Conservation (phyloP, 2,113 vertebrate species). For the Rutilus rutilus region DNA sequence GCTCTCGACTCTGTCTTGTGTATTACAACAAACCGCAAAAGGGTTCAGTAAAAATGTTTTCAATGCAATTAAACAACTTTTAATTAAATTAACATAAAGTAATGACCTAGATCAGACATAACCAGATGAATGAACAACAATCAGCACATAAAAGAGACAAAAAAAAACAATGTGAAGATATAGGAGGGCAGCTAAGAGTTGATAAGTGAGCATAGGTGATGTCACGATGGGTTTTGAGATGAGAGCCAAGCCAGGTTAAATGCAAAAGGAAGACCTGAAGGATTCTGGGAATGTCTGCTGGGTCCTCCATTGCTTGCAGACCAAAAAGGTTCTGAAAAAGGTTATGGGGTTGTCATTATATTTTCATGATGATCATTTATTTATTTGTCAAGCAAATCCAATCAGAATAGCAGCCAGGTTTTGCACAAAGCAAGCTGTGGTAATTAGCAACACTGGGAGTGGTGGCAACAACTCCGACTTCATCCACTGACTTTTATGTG, state of each 20-base stretch:
- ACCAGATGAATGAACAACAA: background rate
- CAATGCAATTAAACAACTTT: background rate
- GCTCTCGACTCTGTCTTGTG: background rate
- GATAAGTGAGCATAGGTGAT: conserved; percentile 22
- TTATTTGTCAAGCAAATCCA: conserved; percentile 80
- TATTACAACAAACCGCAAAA: background rate
- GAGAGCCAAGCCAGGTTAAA: conserved; percentile 42
- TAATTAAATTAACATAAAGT: background rate
- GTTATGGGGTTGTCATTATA: conserved; percentile 74
- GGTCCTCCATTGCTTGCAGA: conserved; percentile 55
- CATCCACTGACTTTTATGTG: conserved; percentile 70
- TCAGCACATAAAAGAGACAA: background rate
- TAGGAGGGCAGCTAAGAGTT: background rate
- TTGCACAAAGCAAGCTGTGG: conserved; percentile 70
- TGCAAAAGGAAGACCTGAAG: conserved; percentile 54
- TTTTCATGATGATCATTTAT: conserved; percentile 81
- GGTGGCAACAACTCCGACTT: conserved; percentile 70
- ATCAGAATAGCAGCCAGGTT: conserved; percentile 74
- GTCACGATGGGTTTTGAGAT: conserved; percentile 10
- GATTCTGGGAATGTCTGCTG: conserved; percentile 52
- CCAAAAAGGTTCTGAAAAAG: conserved; percentile 65
- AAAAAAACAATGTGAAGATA: background rate
- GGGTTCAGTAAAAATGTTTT: too few relatives aligned
- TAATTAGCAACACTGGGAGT: conserved; percentile 82
- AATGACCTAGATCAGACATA: background rate